A percentile compares a stretch with the other conserved stretches of the same genome.
These are phyloP conservation scores for Embiotoca jacksoni DNA, from an alignment of 2,113 vertebrate species.

Conservation along the genomic window DNA sequence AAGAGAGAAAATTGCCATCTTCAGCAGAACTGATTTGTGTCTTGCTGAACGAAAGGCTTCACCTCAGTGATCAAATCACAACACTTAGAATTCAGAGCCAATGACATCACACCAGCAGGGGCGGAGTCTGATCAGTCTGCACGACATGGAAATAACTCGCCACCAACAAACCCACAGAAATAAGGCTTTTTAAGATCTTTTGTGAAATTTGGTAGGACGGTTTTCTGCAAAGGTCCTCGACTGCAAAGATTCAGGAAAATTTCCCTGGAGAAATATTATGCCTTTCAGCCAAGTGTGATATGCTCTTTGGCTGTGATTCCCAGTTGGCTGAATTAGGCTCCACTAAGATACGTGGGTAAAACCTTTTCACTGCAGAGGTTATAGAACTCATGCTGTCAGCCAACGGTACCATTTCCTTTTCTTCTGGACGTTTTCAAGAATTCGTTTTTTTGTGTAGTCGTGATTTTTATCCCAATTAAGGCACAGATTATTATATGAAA, in stretches of 20 bases:
- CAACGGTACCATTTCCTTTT: not conserved
- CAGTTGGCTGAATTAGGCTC: slow-evolving; percentile 17
- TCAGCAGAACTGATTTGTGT: slow-evolving; percentile 71
- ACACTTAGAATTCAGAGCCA: slow-evolving; percentile 40
- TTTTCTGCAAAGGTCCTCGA: slow-evolving; percentile 35
- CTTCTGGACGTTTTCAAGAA: too few species aligned
- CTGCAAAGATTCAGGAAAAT: slow-evolving; percentile 27
- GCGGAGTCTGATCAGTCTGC: slow-evolving; percentile 2
- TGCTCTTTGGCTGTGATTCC: slow-evolving; percentile 44
- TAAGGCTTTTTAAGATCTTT: slow-evolving; percentile 7
- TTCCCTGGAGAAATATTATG: slow-evolving; percentile 34
- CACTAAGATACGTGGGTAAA: slow-evolving; percentile 5
- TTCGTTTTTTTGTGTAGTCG: too few species aligned
- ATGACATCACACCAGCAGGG: slow-evolving; percentile 24
- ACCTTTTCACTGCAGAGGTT: slow-evolving; percentile 16
- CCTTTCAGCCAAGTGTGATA: slow-evolving; percentile 47
- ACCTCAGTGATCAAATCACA: slow-evolving; percentile 61
- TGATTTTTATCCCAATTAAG: too few species aligned
- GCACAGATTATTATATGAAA: too few species aligned
- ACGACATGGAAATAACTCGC: slow-evolving; percentile 22
- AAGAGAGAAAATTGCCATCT: slow-evolving; percentile 69
- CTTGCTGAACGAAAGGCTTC: slow-evolving; percentile 61
- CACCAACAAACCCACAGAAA: slow-evolving; percentile 27
- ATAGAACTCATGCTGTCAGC: slow-evolving; percentile 1
- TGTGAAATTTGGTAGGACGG: slow-evolving; percentile 35